Evolutionary conservation across 2,113 vertebrate genomes (phyloP), one percentile per base, ranked within the genome.

Genomic region (Nothobranchius kuhntae): DNA sequence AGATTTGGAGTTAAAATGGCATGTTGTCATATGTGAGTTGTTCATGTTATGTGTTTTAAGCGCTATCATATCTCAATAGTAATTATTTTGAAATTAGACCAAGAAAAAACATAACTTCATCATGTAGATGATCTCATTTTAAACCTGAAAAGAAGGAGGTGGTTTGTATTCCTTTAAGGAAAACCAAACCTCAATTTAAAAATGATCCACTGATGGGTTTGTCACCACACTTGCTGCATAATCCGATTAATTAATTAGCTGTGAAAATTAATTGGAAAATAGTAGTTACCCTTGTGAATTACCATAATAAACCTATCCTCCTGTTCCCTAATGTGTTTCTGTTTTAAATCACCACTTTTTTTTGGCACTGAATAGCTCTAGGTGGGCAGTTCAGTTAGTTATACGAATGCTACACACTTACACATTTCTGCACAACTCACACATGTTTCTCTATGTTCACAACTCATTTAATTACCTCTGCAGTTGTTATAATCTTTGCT

Each of bases 391-490:
- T 51, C 21, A 21, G 21, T 21, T 21, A 21, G 21, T 21, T 21
- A 21, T 21, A 36, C 67, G 73, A 54, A 71, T 80, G 73, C 75
- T 66, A 75, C 71, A 61, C 62, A 59, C 68, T 61, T 52, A 61
- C 38, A 72, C 48, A 55, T 46, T 44, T 51, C 52, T 51, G 57
- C 50, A 44, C 30, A 38, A 65, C 44, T 21, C 21, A 67, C 15
- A 60, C 67, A 62, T 35, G 35, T 46, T 14, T 8, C 65, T 76
- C 74, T 75, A 62, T 80, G 84, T 82, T 81, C 81, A 82, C 72
- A 77, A 75, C 75, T 77, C 73, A 80, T 69, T 79, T 86, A 87
- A 91, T 90, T 87, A 89, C 78, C 82, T 90, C 71, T 62, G 55
- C 58, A 68, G 84, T 80, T 80, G 82, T 85, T 85, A 67, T 86